Conservation (phyloP, 2,797 vertebrate genomes). For the Mycteria americana region DNA sequence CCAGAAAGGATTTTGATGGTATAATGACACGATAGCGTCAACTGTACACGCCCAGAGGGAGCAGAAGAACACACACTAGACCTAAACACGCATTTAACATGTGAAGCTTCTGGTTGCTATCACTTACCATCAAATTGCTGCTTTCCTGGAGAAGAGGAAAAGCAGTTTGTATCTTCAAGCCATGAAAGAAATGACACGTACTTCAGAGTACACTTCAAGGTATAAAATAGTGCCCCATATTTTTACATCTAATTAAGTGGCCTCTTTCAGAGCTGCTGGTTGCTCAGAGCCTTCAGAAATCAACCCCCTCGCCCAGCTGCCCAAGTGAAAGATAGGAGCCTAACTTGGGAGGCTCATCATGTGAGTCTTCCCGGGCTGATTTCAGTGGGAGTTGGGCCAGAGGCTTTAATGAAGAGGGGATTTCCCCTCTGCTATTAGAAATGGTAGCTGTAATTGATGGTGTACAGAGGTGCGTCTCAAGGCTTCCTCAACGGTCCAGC, state of each 20-base stretch:
- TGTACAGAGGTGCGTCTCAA: not conserved
- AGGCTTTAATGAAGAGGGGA: not conserved
- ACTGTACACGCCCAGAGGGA: not conserved
- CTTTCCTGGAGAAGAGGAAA: not conserved
- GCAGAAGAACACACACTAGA: not conserved
- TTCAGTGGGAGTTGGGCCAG: not conserved
- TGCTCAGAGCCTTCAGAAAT: not conserved
- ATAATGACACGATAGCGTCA: rapidly evolving
- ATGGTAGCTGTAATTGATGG: not conserved
- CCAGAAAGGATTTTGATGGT: not conserved
- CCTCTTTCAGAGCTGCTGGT: not conserved
- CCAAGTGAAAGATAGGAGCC: not conserved
- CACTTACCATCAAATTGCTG: not conserved
- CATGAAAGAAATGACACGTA: not conserved
- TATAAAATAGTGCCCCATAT: not conserved
- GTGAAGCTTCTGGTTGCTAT: not conserved
- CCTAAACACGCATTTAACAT: not conserved
- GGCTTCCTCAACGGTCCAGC: not conserved
- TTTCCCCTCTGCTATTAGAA: not conserved
- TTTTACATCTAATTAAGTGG: not conserved
- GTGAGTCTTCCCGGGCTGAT: rapidly evolving
- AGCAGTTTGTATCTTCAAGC: not conserved
- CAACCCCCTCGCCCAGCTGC: not conserved
- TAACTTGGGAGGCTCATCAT: not conserved
- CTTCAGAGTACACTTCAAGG: not conserved